Base-by-base conservation (phyloP, 1,140 invertebrate species). In the Limonius californicus region DNA sequence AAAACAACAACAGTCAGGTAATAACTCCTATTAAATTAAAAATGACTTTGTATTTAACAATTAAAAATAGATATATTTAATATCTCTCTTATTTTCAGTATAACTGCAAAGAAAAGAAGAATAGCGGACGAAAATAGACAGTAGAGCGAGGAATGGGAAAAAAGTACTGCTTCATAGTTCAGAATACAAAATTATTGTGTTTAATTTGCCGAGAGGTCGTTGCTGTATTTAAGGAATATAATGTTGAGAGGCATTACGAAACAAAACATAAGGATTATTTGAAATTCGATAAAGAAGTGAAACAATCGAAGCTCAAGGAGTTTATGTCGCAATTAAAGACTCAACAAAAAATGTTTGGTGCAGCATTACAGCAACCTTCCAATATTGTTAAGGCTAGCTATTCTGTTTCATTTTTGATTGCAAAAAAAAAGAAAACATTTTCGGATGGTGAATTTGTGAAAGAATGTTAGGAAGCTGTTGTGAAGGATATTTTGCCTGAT, bases 381-480 rank as follows among this genome's bases (percentile, higher is more conserved):
- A 45, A 45, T 45, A 45, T 45, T 45, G 43, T 45, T 16, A 59
- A 67, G 57, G 68, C 68, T 20, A 70, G 63, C 62, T 72, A 61
- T 64, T 60, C 53, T 61, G 66, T 72, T 47, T 62, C 57, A 56
- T 54, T 65, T 35, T 61, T 63, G 59, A 65, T 72, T 59, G 68
- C 69, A 59, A 71, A 71, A 69, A 61, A 32, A 60, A 57, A 54
- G 45, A 50, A 74, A 72, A 63, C 60, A 66, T 43, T 72, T 70
- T 63, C 68, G 39, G 71, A 74, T 64, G 70, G 68, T 35, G 71
- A 66, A 66, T 63, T 66, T 18, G 53, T 73, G 20, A 75, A 76
- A 67, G 61, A 68, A 59, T 75, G 71, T 62, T 45, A 72, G 61
- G 65, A 67, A 35, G 35, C 56, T 45, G 66, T 67, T 42, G 66